Evolutionary conservation across 2,888 invertebrate genomes (phyloP).

Genomic region (Oegoconia quadripuncta): DNA sequence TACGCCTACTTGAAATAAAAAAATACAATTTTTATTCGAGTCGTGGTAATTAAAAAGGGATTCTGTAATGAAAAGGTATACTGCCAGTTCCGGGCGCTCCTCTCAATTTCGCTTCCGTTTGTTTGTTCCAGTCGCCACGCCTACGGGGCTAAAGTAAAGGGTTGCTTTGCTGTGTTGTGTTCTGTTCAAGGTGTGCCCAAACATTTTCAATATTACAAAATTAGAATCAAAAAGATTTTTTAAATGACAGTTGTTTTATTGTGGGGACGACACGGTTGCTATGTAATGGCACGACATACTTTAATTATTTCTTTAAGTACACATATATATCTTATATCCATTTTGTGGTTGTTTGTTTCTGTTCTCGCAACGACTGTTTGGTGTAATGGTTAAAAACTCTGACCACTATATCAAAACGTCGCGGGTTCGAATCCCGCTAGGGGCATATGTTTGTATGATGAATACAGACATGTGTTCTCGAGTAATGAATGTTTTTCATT

Average conservation of each 20-base stretch:
- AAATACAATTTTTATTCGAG: slow-evolving; percentile 77
- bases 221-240: no score
- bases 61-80: slow-evolving; percentile 78
- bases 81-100: slow-evolving; percentile 73
- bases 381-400: background rate
- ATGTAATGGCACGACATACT: no score
- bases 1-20: slow-evolving; percentile 77
- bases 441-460: no score
- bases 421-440: no score
- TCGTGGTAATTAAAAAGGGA: slow-evolving; percentile 78
- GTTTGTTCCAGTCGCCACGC: slow-evolving; percentile 70
- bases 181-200: slow-evolving; percentile 47
- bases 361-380: no score
- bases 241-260: no score
- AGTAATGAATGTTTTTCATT: no score
- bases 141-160: slow-evolving; percentile 62
- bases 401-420: background rate
- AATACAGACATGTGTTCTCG: no score
- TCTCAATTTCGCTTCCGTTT: slow-evolving; percentile 77
- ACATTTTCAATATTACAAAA: slow-evolving; percentile 24
- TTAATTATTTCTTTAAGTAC: no score
- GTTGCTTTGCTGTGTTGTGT: slow-evolving; percentile 43
- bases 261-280: no score
- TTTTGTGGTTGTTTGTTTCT: no score
- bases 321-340: no score